phyloP scores from a whole-genome alignment of 2,797 vertebrate genomes.

The Acanthopagrus latus region DNA sequence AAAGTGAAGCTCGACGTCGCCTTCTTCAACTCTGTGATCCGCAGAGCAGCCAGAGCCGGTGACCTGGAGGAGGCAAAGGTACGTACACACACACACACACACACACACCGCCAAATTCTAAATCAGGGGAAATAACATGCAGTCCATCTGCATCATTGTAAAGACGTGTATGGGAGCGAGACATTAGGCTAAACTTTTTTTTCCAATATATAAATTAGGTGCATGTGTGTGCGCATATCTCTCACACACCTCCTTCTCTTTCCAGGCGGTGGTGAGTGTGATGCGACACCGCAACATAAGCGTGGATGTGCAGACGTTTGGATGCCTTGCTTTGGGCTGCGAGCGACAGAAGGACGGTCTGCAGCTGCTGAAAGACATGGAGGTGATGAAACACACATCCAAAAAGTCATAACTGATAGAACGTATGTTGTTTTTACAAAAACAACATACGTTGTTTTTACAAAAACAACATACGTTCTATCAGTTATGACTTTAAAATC shows the following conservation, averaged over 20 bases:
- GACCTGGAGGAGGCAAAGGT: conserved; percentile 92
- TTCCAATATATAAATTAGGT: too few species aligned
- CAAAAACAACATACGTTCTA: too few species aligned
- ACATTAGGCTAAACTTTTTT: too few species aligned
- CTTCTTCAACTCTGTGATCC: conserved; percentile 93
- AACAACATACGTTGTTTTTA: too few species aligned
- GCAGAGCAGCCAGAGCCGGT: conserved; percentile 86
- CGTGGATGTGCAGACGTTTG: conserved; percentile 90
- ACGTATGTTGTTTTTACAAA: not conserved
- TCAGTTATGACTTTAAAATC: too few species aligned
- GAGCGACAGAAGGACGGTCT: conserved; percentile 84
- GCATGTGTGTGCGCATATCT: not conserved
- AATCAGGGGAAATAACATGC: not conserved
- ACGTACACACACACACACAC: not conserved
- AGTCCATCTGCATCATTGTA: not conserved
- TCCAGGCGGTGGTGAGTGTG: conserved; percentile 87
- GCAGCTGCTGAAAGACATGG: conserved; percentile 86
- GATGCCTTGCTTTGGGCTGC: conserved; percentile 91
- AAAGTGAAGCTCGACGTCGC: conserved; percentile 87
- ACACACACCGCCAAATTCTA: conserved; percentile 1
- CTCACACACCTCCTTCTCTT: conserved; percentile 16
- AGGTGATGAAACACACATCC: conserved; percentile 57
- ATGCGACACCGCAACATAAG: conserved; percentile 86
- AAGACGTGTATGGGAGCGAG: not conserved
- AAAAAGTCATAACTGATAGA: not conserved